Conservation (phyloP, 2,797 vertebrate species). For the Phyllotis vaccarum region DNA sequence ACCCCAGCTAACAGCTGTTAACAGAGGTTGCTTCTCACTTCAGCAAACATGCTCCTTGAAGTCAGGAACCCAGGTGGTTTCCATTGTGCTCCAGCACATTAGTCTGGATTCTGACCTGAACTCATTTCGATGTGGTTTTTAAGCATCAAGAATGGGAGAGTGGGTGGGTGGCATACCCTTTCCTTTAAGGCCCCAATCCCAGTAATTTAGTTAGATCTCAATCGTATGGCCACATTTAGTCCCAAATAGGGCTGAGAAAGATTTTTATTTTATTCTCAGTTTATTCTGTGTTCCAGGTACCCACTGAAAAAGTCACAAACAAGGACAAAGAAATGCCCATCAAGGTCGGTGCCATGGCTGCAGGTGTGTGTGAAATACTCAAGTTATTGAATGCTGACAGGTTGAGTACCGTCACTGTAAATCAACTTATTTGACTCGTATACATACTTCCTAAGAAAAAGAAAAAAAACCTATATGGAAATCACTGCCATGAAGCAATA, state of each 20-base stretch:
- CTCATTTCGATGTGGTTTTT: neutral
- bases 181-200: neutral
- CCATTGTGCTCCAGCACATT: neutral
- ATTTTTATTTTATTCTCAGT: neutral
- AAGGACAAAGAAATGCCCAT: neutral
- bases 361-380: neutral
- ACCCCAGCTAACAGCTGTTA: neutral
- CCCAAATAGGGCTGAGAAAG: neutral
- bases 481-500: neutral
- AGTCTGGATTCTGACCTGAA: neutral
- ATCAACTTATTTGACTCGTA: neutral
- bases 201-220: neutral
- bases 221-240: neutral
- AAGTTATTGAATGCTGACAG: neutral
- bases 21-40: neutral
- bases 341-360: neutral
- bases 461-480: neutral
- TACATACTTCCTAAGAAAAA: neutral
- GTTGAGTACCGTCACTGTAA: neutral
- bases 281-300: conserved; percentile 37
- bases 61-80: neutral
- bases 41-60: neutral
- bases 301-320: neutral
- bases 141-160: neutral
- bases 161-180: neutral